A percentile compares a stretch with the other conserved stretches of the same genome.
Conservation (phyloP, 2,113 vertebrate genomes). For the Lathamus discolor region DNA sequence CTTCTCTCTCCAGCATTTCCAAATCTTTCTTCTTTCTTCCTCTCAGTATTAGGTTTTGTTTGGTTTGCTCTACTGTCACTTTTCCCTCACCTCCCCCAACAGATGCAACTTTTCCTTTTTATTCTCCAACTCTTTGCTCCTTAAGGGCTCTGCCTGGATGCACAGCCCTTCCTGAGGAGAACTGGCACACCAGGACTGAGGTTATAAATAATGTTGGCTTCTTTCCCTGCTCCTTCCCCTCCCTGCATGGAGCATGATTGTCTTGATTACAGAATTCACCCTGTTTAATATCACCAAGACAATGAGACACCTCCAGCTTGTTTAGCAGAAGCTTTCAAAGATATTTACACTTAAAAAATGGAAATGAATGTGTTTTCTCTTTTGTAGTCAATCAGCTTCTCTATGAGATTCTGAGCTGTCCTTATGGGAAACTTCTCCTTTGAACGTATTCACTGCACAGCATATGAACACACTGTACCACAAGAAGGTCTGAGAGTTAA, state of each 20-base stretch:
- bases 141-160: background rate
- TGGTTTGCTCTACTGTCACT: background rate
- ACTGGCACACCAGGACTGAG: background rate
- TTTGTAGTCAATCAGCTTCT: background rate
- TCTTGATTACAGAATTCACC: conserved; percentile 13
- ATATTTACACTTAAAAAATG: background rate
- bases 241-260: background rate
- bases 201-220: conserved; percentile 28
- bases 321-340: conserved; percentile 26
- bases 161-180: conserved; percentile 46
- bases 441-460: background rate
- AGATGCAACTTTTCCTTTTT: conserved; percentile 34
- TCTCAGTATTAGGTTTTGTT: background rate
- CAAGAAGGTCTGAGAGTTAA: conserved; percentile 34
- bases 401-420: background rate
- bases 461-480: conserved; percentile 13
- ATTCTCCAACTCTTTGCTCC: background rate
- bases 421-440: background rate
- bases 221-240: background rate
- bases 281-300: background rate
- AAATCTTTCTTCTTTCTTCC: background rate
- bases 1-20: background rate
- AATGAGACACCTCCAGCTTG: conserved; percentile 9
- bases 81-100: background rate
- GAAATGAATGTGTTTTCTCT: background rate